A percentile compares a stretch with the other conserved stretches of the same genome.
Evolutionary conservation across 2,797 vertebrate species (phyloP).

Genomic region (Heteromormyrus szaboi): DNA sequence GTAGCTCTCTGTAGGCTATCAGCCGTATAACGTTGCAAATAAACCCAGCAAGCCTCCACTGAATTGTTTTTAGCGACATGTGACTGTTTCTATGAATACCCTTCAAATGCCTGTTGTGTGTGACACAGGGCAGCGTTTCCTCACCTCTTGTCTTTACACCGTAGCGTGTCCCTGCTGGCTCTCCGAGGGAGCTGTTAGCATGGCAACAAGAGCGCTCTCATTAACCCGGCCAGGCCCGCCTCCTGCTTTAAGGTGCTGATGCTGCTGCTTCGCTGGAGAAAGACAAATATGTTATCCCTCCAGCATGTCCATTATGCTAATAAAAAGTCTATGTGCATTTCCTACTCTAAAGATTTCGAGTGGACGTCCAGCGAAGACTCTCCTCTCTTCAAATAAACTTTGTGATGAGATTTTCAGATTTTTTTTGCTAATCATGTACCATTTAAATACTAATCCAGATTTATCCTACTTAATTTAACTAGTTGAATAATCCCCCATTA

Average conservation of each 20-base stretch:
- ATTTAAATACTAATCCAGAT: conserved; percentile 40
- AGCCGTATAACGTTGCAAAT: not conserved
- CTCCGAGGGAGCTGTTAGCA: conserved; percentile 8
- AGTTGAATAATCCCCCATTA: conserved; percentile 40
- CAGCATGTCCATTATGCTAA: not conserved
- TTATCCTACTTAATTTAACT: conserved; percentile 31
- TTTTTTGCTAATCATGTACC: conserved; percentile 45
- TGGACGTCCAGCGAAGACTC: not conserved
- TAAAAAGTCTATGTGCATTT: not conserved
- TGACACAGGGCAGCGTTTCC: not conserved
- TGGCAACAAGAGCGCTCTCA: not conserved
- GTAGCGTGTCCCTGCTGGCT: not conserved
- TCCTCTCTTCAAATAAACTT: not conserved
- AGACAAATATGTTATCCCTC: not conserved
- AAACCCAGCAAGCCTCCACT: not conserved
- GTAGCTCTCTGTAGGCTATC: not conserved
- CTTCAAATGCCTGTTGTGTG: not conserved
- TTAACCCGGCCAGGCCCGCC: not conserved
- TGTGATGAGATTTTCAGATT: conserved; percentile 15
- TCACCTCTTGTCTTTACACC: not conserved
- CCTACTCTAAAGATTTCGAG: not conserved
- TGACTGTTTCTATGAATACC: not conserved
- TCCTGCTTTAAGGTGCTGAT: not conserved
- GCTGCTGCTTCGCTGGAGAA: not conserved
- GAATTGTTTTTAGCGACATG: not conserved